phyloP scores from a whole-genome alignment of 2,113 vertebrate species.

The Hippocampus zosterae region DNA sequence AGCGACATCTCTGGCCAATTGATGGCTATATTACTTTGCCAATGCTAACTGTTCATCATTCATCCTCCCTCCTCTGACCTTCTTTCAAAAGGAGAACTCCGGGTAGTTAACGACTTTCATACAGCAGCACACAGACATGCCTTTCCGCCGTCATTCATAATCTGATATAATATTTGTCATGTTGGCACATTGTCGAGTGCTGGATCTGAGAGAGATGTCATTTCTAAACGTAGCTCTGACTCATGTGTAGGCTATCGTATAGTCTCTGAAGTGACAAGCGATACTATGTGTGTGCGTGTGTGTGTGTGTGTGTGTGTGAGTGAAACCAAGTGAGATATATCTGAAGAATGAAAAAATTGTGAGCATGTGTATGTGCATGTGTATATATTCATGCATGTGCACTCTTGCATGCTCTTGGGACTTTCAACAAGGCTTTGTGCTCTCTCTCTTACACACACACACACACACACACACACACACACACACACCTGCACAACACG shows the following conservation, averaged over 20 bases:
- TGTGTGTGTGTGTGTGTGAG: conserved; percentile 18
- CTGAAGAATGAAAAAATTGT: conserved; percentile 5
- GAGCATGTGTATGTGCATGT: conserved; percentile 12
- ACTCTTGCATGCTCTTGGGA: conserved; percentile 51
- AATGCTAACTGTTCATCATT: not conserved
- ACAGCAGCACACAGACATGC: not conserved
- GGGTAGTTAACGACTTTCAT: not conserved
- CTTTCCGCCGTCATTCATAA: not conserved
- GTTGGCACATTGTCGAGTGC: conserved; percentile 43
- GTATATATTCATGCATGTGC: conserved; percentile 27
- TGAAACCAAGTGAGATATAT: conserved; percentile 4
- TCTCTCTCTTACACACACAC: conserved; percentile 14
- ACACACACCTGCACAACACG: too few species aligned
- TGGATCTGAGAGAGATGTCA: conserved; percentile 21
- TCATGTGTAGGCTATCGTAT: conserved; percentile 30
- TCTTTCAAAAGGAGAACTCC: not conserved
- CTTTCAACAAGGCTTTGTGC: conserved; percentile 47
- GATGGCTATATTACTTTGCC: not conserved
- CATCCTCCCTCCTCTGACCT: not conserved
- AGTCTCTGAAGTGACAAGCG: conserved; percentile 12
- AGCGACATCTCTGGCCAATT: too few species aligned
- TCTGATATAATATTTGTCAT: conserved; percentile 1
- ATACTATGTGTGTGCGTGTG: conserved; percentile 12
- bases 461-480: conserved; percentile 11
- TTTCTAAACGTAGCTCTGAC: conserved; percentile 51